Conservation (phyloP, 2,797 vertebrate genomes). For the Gambelia wislizenii region DNA sequence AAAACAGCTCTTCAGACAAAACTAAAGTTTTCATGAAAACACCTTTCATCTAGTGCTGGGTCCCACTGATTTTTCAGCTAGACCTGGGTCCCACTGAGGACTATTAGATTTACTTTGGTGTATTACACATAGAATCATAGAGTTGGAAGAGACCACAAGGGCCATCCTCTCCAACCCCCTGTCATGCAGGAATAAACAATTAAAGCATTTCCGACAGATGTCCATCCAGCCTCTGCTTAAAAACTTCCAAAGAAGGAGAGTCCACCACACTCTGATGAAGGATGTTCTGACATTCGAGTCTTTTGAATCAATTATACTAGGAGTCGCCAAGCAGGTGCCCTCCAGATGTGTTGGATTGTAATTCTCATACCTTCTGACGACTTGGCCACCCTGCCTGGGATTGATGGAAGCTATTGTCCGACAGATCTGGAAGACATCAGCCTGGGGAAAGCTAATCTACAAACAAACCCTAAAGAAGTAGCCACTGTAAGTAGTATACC, state of each 20-base stretch:
- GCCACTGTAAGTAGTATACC: too few species aligned
- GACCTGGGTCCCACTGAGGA: not conserved
- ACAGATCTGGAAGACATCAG: not conserved
- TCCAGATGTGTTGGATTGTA: not conserved
- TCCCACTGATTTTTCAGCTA: not conserved
- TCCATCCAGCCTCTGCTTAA: too few species aligned
- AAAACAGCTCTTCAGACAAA: not conserved
- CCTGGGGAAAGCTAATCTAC: not conserved
- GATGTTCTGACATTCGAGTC: not conserved
- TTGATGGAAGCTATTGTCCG: not conserved
- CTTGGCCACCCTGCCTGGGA: not conserved
- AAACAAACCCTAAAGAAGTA: not conserved
- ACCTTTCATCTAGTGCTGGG: not conserved
- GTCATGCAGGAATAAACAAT: too few species aligned
- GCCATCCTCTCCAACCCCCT: too few species aligned
- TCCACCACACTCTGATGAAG: too few species aligned
- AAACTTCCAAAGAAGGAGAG: too few species aligned
- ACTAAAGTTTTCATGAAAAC: not conserved
- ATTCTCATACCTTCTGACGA: not conserved
- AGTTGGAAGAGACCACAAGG: too few species aligned
- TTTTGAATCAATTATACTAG: not conserved
- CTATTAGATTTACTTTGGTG: not conserved
- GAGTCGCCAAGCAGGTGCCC: not conserved
- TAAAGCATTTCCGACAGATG: too few species aligned
- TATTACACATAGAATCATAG: not conserved